Evolutionary conservation across 2,797 vertebrate species (phyloP).

Genomic region (Siniperca obscura): DNA sequence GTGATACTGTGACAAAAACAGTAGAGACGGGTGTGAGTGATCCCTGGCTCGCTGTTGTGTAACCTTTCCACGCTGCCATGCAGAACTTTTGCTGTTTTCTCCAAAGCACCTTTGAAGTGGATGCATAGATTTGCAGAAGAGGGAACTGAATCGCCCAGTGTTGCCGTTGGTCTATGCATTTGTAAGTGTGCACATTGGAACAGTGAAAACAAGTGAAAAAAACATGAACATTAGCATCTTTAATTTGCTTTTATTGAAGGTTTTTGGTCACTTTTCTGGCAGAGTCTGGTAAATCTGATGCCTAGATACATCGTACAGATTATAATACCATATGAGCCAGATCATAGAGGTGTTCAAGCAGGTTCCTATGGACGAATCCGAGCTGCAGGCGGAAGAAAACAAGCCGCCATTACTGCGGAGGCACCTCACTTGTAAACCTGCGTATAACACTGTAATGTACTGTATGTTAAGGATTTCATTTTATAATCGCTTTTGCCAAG

Average conservation of each 20-base stretch:
- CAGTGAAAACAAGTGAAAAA: constrained; percentile 4
- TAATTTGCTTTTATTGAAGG: neutral
- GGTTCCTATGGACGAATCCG: neutral
- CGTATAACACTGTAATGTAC: too few relatives aligned
- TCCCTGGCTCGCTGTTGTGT: neutral
- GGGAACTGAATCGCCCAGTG: neutral
- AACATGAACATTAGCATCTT: too few relatives aligned
- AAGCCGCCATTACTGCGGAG: too few relatives aligned
- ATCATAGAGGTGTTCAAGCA: neutral
- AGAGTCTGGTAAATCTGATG: too few relatives aligned
- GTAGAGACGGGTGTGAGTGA: neutral
- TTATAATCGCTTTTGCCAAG: too few relatives aligned
- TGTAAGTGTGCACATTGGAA: neutral
- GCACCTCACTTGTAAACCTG: too few relatives aligned
- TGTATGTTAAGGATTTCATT: too few relatives aligned
- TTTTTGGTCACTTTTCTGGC: neutral
- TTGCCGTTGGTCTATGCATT: neutral
- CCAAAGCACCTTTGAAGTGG: constrained; percentile 11
- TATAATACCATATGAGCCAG: too few relatives aligned
- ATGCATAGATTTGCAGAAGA: constrained; percentile 14
- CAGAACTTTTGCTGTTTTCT: constrained; percentile 43
- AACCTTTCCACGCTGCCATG: constrained; percentile 21
- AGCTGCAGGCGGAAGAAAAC: too few relatives aligned
- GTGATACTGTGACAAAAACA: neutral
- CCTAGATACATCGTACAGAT: too few relatives aligned